phyloP scores from a whole-genome alignment of 2,888 invertebrate species.

The Xestia sexstrigata region DNA sequence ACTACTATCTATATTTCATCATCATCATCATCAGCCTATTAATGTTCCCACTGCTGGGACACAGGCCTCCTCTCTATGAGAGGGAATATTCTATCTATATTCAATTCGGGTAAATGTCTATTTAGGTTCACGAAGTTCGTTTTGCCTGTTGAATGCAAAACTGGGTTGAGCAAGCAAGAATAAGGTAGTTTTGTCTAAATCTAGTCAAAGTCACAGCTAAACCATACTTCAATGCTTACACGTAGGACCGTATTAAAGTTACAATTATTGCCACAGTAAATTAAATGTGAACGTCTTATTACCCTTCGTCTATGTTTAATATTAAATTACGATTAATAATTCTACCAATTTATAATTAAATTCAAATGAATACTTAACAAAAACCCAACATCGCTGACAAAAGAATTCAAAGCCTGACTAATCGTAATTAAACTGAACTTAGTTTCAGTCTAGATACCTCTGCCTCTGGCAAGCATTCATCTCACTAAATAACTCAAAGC shows the following conservation, averaged over 20 bases:
- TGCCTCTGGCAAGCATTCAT: constrained; percentile 27
- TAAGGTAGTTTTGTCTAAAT: background rate
- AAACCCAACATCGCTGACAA: constrained; percentile 1
- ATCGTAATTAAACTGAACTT: constrained; percentile 20
- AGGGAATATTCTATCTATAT: too few relatives aligned
- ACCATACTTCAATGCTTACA: background rate
- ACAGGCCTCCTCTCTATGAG: too few relatives aligned
- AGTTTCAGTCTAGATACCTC: constrained; percentile 1
- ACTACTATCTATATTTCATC: too few relatives aligned
- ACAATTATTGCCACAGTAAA: background rate
- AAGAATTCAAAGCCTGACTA: constrained; percentile 7
- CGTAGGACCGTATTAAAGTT: background rate
- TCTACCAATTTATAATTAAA: background rate
- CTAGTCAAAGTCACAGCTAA: too few relatives aligned
- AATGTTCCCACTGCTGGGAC: too few relatives aligned
- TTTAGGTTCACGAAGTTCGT: background rate
- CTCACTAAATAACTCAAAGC: constrained; percentile 35
- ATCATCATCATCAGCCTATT: too few relatives aligned
- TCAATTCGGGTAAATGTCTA: background rate
- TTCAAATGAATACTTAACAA: background rate
- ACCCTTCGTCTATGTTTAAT: background rate
- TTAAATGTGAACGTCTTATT: background rate
- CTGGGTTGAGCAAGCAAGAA: background rate
- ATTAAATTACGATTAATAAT: background rate
- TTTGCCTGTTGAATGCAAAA: background rate